These are phyloP conservation scores for Osedax fenrisi DNA, from an alignment of 2,888 invertebrate species.

Conservation along the genomic window DNA sequence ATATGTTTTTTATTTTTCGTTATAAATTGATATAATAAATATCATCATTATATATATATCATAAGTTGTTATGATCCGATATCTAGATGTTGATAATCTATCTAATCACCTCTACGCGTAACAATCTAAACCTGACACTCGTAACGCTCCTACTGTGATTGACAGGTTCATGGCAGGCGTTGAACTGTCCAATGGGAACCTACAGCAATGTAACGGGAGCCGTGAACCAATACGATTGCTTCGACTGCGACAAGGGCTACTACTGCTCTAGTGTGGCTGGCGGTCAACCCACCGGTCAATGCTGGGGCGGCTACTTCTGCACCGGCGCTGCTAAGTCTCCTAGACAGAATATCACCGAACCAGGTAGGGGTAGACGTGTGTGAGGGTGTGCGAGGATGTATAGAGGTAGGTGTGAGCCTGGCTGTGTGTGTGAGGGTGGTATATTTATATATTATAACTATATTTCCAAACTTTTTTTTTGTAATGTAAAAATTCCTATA, in stretches of 20 bases:
- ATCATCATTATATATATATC: too few species aligned
- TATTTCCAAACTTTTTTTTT: too few species aligned
- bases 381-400: too few species aligned
- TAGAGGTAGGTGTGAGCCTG: too few species aligned
- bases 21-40: too few species aligned
- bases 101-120: background rate
- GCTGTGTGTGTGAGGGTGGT: too few species aligned
- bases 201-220: slow-evolving; percentile 47
- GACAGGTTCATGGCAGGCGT: slow-evolving; percentile 43
- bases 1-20: too few species aligned
- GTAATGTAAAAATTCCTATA: too few species aligned
- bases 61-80: too few species aligned
- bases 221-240: slow-evolving; percentile 44
- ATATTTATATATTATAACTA: too few species aligned
- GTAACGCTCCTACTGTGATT: background rate
- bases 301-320: slow-evolving; percentile 45
- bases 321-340: slow-evolving; percentile 42
- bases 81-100: too few species aligned
- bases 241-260: slow-evolving; percentile 42
- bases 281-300: slow-evolving; percentile 32
- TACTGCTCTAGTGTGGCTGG: slow-evolving; percentile 43
- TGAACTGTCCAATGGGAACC: slow-evolving; percentile 46
- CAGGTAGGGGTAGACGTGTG: slow-evolving; percentile 30
- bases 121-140: background rate
- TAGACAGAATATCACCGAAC: slow-evolving; percentile 37